Percentiles rank a stretch among this genome's conserved stretches.
Conservation (phyloP, 2,888 invertebrate genomes). For the Fragum whitleyi region DNA sequence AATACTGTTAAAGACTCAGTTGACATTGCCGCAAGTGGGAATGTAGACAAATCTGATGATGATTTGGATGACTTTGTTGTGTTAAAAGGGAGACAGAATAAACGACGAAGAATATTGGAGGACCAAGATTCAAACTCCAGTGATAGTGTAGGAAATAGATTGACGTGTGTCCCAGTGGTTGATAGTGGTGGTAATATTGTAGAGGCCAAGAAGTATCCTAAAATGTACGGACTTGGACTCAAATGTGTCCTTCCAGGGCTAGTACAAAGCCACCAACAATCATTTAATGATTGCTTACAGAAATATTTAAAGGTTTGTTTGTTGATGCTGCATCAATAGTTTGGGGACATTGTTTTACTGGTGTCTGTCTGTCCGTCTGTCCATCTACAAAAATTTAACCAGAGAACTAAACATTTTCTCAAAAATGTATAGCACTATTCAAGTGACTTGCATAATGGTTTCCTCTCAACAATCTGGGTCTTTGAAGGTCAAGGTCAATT, state of each 20-base stretch:
- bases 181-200: background rate
- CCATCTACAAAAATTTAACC: too few species aligned
- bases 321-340: too few species aligned
- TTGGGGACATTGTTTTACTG: too few species aligned
- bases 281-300: slow-evolving; percentile 29
- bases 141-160: background rate
- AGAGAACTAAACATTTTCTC: too few species aligned
- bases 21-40: background rate
- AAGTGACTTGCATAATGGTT: too few species aligned
- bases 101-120: slow-evolving; percentile 67
- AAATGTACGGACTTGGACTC: slow-evolving; percentile 53
- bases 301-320: slow-evolving; percentile 48
- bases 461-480: too few species aligned
- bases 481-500: too few species aligned
- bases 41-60: slow-evolving; percentile 20
- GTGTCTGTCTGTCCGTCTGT: too few species aligned
- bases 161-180: background rate
- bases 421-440: too few species aligned
- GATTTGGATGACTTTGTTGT: slow-evolving; percentile 75
- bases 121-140: slow-evolving; percentile 69
- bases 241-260: slow-evolving; percentile 29
- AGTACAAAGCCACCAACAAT: slow-evolving; percentile 19
- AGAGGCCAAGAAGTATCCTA: slow-evolving; percentile 38
- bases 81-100: slow-evolving; percentile 62
- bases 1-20: background rate